A percentile compares a stretch with the other conserved stretches of the same genome.
Evolutionary conservation across 2,888 invertebrate species (phyloP).

Genomic region (Smittia aterrima): DNA sequence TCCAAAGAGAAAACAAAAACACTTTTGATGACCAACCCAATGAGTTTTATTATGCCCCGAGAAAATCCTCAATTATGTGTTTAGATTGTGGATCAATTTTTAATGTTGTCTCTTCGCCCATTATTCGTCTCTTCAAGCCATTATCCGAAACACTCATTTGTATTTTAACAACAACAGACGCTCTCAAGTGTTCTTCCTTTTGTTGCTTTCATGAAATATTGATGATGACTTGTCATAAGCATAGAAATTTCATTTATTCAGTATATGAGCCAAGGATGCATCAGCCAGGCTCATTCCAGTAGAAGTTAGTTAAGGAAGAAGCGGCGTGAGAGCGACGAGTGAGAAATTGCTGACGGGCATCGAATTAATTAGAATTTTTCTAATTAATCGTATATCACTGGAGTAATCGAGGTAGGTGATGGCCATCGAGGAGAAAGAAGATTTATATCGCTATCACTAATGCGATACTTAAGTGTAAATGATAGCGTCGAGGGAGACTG

Average conservation of each 20-base stretch:
- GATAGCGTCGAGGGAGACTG: conserved; percentile 15
- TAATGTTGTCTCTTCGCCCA: not conserved
- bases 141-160: conserved; percentile 15
- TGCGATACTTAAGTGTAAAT: conserved; percentile 37
- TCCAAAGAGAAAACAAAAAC: not conserved
- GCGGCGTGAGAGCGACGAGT: conserved; percentile 1
- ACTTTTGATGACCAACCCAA: conserved; percentile 16
- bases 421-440: conserved; percentile 12
- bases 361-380: conserved; percentile 20
- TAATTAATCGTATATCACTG: conserved; percentile 18
- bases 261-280: not conserved
- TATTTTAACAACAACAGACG: not conserved
- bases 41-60: conserved; percentile 15
- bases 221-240: conserved; percentile 26
- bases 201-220: conserved; percentile 21
- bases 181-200: conserved; percentile 21
- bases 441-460: conserved; percentile 40
- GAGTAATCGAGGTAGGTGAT: not conserved
- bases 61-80: conserved; percentile 20
- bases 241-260: conserved; percentile 13
- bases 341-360: conserved; percentile 23
- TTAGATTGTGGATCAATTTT: conserved; percentile 36
- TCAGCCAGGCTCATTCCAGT: not conserved
- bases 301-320: not conserved
- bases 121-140: conserved; percentile 2